Evolutionary conservation across 2,797 vertebrate genomes (phyloP).

Genomic region (Enteromius anoplus): DNA sequence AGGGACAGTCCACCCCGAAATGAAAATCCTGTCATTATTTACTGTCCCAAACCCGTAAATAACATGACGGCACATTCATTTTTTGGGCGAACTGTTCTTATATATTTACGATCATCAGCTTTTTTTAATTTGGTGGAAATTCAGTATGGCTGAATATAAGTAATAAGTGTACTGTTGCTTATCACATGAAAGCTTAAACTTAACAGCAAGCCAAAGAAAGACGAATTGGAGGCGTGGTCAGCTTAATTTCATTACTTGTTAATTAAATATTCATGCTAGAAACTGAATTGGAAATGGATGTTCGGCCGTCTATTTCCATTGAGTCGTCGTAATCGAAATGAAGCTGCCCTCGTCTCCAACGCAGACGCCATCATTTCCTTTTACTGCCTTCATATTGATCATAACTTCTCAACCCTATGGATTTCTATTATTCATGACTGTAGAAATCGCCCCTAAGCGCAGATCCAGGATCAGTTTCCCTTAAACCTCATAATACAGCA

Average conservation of each 20-base stretch:
- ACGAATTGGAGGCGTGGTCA: conserved; percentile 53
- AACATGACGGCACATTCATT: not conserved
- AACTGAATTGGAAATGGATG: conserved; percentile 44
- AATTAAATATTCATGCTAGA: conserved; percentile 15
- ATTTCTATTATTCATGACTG: conserved; percentile 58
- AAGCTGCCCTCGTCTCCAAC: conserved; percentile 52
- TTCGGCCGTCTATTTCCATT: conserved; percentile 39
- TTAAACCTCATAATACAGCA: not conserved
- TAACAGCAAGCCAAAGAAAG: conserved; percentile 24
- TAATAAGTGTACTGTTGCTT: conserved; percentile 36
- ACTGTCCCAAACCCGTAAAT: not conserved
- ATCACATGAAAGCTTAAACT: conserved; percentile 49
- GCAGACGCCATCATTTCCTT: conserved; percentile 52
- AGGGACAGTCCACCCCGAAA: conserved; percentile 1
- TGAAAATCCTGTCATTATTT: conserved; percentile 22
- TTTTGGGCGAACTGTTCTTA: conserved; percentile 2
- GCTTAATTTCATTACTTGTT: conserved; percentile 33
- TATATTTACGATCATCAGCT: conserved; percentile 16
- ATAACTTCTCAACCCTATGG: conserved; percentile 53
- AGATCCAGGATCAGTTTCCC: conserved; percentile 55
- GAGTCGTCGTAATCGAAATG: conserved; percentile 34
- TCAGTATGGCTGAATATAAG: conserved; percentile 42
- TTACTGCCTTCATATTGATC: conserved; percentile 50
- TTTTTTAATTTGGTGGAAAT: conserved; percentile 30
- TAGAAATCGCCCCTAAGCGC: conserved; percentile 58